Evolutionary conservation across 2,797 vertebrate species (phyloP).

Genomic region (Cossypha dichroa): DNA sequence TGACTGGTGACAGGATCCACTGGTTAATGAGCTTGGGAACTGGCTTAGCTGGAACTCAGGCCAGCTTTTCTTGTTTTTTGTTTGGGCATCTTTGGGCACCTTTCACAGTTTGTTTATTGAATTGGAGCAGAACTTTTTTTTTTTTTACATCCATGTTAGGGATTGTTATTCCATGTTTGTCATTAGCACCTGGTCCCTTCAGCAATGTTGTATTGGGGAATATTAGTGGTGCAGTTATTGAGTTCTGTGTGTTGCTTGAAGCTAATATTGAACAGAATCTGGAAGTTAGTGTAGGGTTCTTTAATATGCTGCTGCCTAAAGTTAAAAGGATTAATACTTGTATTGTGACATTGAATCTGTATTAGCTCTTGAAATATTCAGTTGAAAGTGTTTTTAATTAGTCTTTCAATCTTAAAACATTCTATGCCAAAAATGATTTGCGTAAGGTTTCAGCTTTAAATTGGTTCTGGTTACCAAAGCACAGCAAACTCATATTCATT

Average conservation of each 20-base stretch:
- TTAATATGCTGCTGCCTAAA: neutral
- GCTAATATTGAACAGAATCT: neutral
- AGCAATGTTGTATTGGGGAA: neutral
- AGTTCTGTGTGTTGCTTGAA: neutral
- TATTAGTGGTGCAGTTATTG: neutral
- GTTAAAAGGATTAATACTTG: neutral
- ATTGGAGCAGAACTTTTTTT: neutral
- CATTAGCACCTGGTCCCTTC: neutral
- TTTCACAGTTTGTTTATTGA: conserved; percentile 50
- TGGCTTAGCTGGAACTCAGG: conserved; percentile 33
- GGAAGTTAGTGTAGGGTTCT: neutral
- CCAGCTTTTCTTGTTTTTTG: conserved; percentile 52
- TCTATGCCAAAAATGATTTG: neutral
- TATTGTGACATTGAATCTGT: neutral
- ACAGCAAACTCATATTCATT: neutral
- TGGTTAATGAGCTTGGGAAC: conserved; percentile 37
- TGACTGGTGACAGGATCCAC: conserved; percentile 25
- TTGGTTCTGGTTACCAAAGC: neutral
- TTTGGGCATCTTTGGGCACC: neutral
- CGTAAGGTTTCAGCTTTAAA: neutral
- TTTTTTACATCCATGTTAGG: neutral
- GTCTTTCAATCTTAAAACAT: neutral
- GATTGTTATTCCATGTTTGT: neutral
- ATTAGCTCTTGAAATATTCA: neutral
- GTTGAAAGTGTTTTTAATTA: neutral